Percentiles rank a stretch among this genome's conserved stretches.
phyloP scores from a whole-genome alignment of 2,113 vertebrate species.

The Myanophis thanlyinensis region DNA sequence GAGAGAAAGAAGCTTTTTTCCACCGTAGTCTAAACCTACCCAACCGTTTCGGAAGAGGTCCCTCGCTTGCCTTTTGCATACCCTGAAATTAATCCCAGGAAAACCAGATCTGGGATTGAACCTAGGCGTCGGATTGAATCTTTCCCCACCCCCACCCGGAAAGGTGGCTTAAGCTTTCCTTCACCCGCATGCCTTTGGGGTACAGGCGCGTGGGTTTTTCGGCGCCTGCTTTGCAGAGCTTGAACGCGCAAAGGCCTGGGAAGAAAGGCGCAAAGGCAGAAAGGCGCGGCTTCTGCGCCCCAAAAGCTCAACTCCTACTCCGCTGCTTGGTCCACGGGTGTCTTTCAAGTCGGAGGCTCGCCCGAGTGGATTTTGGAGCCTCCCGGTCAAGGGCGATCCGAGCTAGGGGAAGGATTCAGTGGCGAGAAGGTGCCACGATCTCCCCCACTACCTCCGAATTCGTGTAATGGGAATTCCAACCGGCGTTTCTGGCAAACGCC shows the following conservation, averaged over 20 bases:
- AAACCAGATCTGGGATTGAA: background rate
- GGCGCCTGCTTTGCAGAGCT: background rate
- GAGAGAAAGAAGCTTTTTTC: background rate
- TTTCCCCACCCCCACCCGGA: too few species aligned
- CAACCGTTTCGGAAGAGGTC: background rate
- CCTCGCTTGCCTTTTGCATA: background rate
- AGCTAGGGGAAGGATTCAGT: slow-evolving; percentile 62
- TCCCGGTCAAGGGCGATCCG: slow-evolving; percentile 59
- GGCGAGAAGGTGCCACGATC: slow-evolving; percentile 52
- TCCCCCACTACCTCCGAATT: slow-evolving; percentile 54
- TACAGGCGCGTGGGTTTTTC: too few species aligned
- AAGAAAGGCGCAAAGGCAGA: background rate
- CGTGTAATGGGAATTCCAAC: slow-evolving; percentile 59
- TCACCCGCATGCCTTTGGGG: background rate
- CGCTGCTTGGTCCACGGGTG: slow-evolving; percentile 42
- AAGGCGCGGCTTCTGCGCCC: slow-evolving; percentile 3
- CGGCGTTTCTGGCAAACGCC: background rate
- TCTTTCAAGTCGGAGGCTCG: slow-evolving; percentile 39
- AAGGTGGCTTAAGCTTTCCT: background rate
- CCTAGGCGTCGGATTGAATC: background rate
- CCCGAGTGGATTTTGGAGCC: background rate
- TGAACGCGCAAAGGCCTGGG: background rate
- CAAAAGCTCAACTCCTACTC: slow-evolving; percentile 32
- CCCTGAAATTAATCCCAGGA: background rate
- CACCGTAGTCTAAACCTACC: too few species aligned